Percentiles rank a stretch among this genome's conserved stretches.
phyloP scores from a whole-genome alignment of 2,113 vertebrate species.

The Pan troglodytes region NHGRI_mPanTro3-v2.1_pri NC_072417.2:59120001-59120500 shows the following conservation, averaged over 20 bases:
- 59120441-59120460: background rate
- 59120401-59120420: background rate
- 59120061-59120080: background rate
- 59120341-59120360: background rate
- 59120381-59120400: background rate
- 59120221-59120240: background rate
- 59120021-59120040: background rate
- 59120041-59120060: background rate
- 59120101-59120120: background rate
- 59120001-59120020: no score
- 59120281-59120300: fast-evolving
- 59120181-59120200: background rate
- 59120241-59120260: background rate
- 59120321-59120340: background rate
- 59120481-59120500: background rate
- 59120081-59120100: background rate
- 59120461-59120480: background rate
- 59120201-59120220: background rate
- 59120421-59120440: background rate
- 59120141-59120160: background rate
- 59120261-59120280: background rate
- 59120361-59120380: background rate
- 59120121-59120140: background rate
- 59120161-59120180: background rate
- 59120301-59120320: background rate